Evolutionary conservation across 1,140 invertebrate genomes (phyloP).

Genomic region (Anastrepha obliqua): DNA sequence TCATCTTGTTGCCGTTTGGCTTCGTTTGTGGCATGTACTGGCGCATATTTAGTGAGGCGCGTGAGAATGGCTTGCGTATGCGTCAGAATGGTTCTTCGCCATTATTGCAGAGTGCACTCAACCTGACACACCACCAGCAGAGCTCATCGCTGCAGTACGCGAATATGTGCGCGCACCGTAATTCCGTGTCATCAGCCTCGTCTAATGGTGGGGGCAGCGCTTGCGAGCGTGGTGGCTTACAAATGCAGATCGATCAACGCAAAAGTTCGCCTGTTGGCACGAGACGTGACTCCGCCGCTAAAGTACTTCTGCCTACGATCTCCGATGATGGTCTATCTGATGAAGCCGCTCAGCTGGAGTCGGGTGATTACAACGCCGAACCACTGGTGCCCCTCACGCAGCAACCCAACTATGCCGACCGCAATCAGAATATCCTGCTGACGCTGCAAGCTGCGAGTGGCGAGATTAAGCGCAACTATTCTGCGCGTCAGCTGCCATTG

Average conservation of each 20-base stretch:
- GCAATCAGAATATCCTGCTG: conserved; percentile 63
- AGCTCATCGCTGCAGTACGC: conserved; percentile 72
- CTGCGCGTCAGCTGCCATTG: conserved; percentile 67
- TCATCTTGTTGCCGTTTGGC: conserved; percentile 81
- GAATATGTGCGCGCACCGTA: conserved; percentile 67
- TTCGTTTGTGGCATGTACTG: conserved; percentile 83
- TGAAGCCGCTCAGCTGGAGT: conserved; percentile 58
- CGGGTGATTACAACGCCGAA: conserved; percentile 35
- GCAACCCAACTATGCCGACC: conserved; percentile 54
- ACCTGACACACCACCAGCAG: conserved; percentile 70
- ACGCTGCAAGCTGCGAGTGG: conserved; percentile 69
- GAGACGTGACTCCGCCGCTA: conserved; percentile 69
- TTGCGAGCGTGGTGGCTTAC: conserved; percentile 62
- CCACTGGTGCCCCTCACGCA: conserved; percentile 60
- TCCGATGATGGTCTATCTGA: conserved; percentile 69
- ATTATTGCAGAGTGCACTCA: conserved; percentile 74
- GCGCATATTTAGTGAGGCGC: conserved; percentile 83
- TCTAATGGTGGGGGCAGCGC: conserved; percentile 63
- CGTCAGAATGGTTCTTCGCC: conserved; percentile 79
- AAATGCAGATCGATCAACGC: conserved; percentile 71
- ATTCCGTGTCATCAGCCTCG: conserved; percentile 68
- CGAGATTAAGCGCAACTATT: conserved; percentile 71
- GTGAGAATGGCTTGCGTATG: conserved; percentile 82
- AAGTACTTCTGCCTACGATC: conserved; percentile 69
- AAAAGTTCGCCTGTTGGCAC: conserved; percentile 66